Percentiles rank a stretch among this genome's conserved stretches.
Conservation (phyloP, 2,888 invertebrate species). For the Hyalella azteca region DNA sequence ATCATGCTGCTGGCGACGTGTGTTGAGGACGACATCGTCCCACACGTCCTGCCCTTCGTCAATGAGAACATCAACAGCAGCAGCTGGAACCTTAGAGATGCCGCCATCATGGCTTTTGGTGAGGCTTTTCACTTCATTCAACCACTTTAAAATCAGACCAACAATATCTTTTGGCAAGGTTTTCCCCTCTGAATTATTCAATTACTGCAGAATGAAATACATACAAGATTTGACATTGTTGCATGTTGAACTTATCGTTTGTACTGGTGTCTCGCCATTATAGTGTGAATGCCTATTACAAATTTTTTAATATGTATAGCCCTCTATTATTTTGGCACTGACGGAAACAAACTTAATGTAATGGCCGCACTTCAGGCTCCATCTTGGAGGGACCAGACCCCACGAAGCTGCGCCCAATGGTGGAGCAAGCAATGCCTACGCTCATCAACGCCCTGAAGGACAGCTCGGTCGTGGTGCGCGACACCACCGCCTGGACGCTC, state of each 20-base stretch:
- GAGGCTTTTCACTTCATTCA: constrained; percentile 58
- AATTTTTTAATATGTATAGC: no score
- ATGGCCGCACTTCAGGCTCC: constrained; percentile 68
- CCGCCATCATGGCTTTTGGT: constrained; percentile 98
- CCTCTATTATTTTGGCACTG: no score
- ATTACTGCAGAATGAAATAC: no score
- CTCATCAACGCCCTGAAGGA: constrained; percentile 95
- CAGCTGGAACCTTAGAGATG: constrained; percentile 93
- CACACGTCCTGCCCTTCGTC: constrained; percentile 93
- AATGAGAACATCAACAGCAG: constrained; percentile 82
- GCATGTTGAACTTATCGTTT: no score
- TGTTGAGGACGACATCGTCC: constrained; percentile 96
- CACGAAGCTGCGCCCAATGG: constrained; percentile 84
- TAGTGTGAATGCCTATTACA: no score
- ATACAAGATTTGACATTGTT: no score
- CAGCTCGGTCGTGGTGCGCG: constrained; percentile 88
- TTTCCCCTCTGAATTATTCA: no score
- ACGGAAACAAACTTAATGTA: no score
- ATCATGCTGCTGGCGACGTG: constrained; percentile 96
- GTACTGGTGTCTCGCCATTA: no score
- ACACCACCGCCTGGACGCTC: constrained; percentile 98
- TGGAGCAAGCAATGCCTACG: constrained; percentile 95
- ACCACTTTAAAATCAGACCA: no score
- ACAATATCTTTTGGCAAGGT: no score
- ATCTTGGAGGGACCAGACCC: constrained; percentile 91